Evolutionary conservation across 1,140 invertebrate species (phyloP).

Genomic region (Radopholus similis): DNA sequence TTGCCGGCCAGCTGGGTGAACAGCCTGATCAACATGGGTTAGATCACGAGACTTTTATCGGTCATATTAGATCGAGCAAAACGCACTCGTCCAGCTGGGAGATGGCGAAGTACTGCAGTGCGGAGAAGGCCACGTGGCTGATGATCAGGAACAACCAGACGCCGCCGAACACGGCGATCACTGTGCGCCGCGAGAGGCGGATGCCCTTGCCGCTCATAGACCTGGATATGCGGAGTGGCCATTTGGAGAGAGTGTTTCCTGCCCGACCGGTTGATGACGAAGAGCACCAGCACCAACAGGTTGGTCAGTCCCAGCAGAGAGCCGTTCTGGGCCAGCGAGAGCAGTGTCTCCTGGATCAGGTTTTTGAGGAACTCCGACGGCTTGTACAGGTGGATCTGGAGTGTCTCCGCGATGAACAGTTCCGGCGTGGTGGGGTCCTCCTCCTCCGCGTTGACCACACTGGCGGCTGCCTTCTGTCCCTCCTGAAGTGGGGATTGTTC

Average conservation of each 20-base stretch:
- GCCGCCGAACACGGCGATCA: constrained; percentile 46
- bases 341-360: constrained; percentile 55
- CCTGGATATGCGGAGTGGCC: constrained; percentile 16
- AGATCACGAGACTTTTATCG: too few species aligned
- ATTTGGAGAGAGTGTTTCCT: constrained; percentile 13
- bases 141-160: constrained; percentile 56
- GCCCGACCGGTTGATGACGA: constrained; percentile 26
- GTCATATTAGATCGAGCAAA: too few species aligned
- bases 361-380: constrained; percentile 56
- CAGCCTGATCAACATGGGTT: too few species aligned
- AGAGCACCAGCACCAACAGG: constrained; percentile 51
- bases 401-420: constrained; percentile 32
- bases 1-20: constrained; percentile 33
- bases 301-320: constrained; percentile 53
- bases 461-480: background rate
- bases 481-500: background rate
- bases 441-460: constrained; percentile 17
- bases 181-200: constrained; percentile 44
- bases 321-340: constrained; percentile 57
- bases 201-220: constrained; percentile 59
- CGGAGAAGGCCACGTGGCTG: constrained; percentile 53
- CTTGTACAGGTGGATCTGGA: constrained; percentile 55
- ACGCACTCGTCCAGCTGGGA: constrained; percentile 50
- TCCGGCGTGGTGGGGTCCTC: constrained; percentile 10
- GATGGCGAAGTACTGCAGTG: constrained; percentile 53